These are phyloP conservation scores for Percina caprodes DNA, from an alignment of 2,113 vertebrate species.

Conservation along the genomic window DNA sequence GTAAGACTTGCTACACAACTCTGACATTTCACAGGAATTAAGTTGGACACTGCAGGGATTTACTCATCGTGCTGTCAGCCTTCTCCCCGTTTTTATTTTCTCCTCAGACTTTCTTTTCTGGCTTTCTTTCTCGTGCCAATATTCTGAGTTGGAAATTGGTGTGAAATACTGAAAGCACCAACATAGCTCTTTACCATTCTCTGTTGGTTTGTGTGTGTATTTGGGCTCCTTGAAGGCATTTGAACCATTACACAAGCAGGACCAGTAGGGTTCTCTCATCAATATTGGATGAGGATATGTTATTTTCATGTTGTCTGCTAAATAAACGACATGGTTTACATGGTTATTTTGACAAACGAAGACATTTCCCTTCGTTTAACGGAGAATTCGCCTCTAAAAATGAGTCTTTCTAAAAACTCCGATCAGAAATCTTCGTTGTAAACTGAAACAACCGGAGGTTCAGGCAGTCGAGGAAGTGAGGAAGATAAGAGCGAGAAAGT, in stretches of 20 bases:
- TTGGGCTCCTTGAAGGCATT: not conserved
- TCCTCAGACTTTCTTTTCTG: not conserved
- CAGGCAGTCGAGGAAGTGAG: too few relatives aligned
- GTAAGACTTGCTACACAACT: conserved; percentile 18
- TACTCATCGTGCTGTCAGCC: conserved; percentile 13
- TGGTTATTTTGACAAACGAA: too few relatives aligned
- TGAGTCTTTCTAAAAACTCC: too few relatives aligned
- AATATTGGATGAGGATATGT: not conserved
- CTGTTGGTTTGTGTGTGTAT: not conserved
- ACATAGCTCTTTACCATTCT: not conserved
- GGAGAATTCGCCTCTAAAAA: too few relatives aligned
- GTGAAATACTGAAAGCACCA: conserved; percentile 10
- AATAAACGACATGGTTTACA: not conserved
- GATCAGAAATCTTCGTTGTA: too few relatives aligned
- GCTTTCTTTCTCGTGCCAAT: not conserved
- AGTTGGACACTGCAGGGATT: conserved; percentile 18
- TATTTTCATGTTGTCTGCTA: not conserved
- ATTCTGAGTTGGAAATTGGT: conserved; percentile 11
- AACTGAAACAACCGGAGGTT: too few relatives aligned
- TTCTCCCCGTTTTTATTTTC: conserved; percentile 5
- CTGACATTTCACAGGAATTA: conserved; percentile 33
- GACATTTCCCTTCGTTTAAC: too few relatives aligned
- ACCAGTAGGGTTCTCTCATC: not conserved
- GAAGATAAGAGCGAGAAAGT: too few relatives aligned
- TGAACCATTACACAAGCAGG: not conserved